Conservation (phyloP, 1,140 invertebrate genomes). For the Pseudomyrmex cubaensis region DNA sequence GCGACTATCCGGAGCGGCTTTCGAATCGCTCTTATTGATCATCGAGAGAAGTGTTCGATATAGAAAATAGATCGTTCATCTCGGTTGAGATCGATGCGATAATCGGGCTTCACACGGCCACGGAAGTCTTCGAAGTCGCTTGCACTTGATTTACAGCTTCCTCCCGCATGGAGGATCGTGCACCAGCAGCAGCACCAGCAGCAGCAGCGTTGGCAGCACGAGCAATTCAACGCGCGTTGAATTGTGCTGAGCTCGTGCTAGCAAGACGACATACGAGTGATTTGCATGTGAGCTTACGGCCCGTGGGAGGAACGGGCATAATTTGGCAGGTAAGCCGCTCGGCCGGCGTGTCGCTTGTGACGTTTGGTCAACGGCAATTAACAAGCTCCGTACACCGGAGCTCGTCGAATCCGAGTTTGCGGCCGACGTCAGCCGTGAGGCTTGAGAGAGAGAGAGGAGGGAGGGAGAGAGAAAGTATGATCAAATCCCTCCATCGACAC, state of each 20-base stretch:
- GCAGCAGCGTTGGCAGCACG: conserved; percentile 41
- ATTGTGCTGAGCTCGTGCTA: conserved; percentile 77
- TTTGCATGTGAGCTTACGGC: conserved; percentile 71
- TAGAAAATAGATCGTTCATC: background rate
- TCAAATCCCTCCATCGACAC: background rate
- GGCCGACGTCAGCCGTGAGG: background rate
- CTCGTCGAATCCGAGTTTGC: background rate
- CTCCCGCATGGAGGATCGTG: conserved; percentile 58
- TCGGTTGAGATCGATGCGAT: conserved; percentile 15
- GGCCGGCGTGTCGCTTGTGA: conserved; percentile 64
- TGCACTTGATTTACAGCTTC: conserved; percentile 68
- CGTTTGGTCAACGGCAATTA: conserved; percentile 70
- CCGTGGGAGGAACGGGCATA: conserved; percentile 64
- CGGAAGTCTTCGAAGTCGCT: conserved; percentile 56
- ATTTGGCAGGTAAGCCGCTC: conserved; percentile 68
- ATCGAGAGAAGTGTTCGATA: background rate
- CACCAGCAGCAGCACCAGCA: conserved; percentile 40
- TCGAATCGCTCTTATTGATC: background rate
- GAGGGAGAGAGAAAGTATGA: background rate
- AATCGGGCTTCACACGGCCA: conserved; percentile 21
- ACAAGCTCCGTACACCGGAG: conserved; percentile 21
- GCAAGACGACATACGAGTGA: conserved; percentile 73
- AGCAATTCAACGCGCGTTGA: conserved; percentile 59
- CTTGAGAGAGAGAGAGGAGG: background rate
- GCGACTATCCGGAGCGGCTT: background rate